Base-by-base conservation (phyloP, 2,113 vertebrate genomes). In the Pseudonaja textilis region DNA sequence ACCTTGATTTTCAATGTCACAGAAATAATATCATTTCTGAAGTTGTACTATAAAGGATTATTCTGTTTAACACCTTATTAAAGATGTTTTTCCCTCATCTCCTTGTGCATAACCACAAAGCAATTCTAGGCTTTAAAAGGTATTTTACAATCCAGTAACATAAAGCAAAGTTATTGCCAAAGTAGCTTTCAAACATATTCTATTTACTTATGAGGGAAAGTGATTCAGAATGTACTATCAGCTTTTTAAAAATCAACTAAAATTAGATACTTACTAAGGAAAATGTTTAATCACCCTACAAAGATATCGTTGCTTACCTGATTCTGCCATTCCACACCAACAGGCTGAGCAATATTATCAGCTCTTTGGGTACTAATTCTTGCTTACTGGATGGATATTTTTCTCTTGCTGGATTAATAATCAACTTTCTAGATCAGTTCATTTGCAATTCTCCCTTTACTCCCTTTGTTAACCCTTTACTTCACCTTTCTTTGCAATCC, bases 381-480 rank as follows among this genome's bases (percentile, higher is more conserved):
- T 97, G 97, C 97, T 97, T 98, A 97, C 97, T 97, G 97, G 97
- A 98, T 98, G 97, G 96, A 98, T 98, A 98, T 97, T 98, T 98
- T 97, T 98, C 98, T 97, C 97, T 96, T 97, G 97, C 97, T 97
- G 98, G 98, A 98, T 98, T 99, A 99, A 99, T 99, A 98, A 99
- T 99, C 98, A 98, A 98, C 98, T 98, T 98, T 98, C 98, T 98
- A 98, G 98, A 98, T 98, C 74, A 97, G 98, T 99, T 99, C 98
- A 99, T 99, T 99, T 99, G 98, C 98, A 98, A 99, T 99, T 98
- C 98, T 98, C 98, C 47, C 47, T 50, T 50, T 50, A 50, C 47
- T 50, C 47, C 47, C 98, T 98, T 98, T 98, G 98, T 99, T 99
- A 99, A 99, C 99, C 98, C 98, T 97, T 98, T 97, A 96, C 97